Percentiles rank a stretch among this genome's conserved stretches.
Conservation (phyloP, 2,113 vertebrate species). For the Malurus elegans region DNA sequence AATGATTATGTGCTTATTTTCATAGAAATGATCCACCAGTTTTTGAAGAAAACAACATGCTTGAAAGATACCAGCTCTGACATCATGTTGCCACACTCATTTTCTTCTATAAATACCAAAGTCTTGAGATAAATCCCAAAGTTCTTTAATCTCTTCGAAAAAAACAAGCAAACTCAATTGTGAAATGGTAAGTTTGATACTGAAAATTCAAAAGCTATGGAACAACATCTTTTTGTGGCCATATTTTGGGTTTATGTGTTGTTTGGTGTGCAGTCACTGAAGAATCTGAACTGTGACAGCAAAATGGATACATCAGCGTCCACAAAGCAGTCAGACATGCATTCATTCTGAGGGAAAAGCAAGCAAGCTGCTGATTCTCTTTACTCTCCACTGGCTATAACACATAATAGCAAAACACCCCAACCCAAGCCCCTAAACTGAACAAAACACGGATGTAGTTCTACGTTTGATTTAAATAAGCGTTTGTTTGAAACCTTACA, state of each 20-base stretch:
- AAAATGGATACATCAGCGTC: background rate
- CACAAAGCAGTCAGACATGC: background rate
- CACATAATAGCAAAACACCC: background rate
- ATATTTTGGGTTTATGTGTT: background rate
- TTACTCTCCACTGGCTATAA: background rate
- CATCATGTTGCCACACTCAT: background rate
- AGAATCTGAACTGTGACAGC: background rate
- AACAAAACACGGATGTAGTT: background rate
- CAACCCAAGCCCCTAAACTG: background rate
- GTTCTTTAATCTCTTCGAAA: background rate
- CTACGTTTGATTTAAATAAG: background rate
- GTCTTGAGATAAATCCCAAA: background rate
- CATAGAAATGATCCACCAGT: background rate
- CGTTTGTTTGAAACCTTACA: background rate
- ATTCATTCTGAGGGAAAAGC: background rate
- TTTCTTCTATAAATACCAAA: background rate
- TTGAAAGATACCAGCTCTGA: background rate
- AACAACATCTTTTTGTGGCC: background rate
- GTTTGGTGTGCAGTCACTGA: background rate
- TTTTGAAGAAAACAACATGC: background rate
- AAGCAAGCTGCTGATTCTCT: background rate
- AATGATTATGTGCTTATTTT: slow-evolving; percentile 21
- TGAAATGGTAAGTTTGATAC: background rate
- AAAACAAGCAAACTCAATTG: background rate
- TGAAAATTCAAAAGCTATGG: background rate